Base-by-base conservation (phyloP, 2,113 vertebrate species). In the Addax nasomaculatus region DNA sequence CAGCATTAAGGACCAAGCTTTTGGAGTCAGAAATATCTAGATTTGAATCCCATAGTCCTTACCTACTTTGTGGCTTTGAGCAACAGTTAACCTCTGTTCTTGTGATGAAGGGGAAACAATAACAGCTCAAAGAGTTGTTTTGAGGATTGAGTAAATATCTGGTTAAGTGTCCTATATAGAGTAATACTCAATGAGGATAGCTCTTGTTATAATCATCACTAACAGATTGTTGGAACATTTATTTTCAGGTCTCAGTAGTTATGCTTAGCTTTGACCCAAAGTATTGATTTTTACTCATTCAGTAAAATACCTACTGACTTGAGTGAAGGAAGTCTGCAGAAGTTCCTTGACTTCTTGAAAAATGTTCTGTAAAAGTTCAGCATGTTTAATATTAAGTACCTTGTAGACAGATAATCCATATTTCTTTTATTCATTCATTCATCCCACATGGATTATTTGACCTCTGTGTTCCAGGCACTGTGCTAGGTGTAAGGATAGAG, bases 241-340 rank as follows among this genome's bases (percentile, higher is more conserved):
- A 92, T 89, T 93, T 95, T 97, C 39, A 94, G 25, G 67, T 92
- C 73, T 92, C 70, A 95, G 12, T 85, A 85, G n/a, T 95, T 96
- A 90, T 51, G 16, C 39, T 70, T 96, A 93, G 19, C 53, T 95
- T 70, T 84, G 64, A 88, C 53, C 57, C 62, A 5, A 94, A 94
- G 45, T 92, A 80, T 12, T 93, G 27, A 96, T 93, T 95, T 83
- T 96, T 93, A 25, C 79, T 83, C 43, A 86, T 93, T 97, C 30
- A 57, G 62, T 95, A 93, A 95, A 97, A 92, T 55, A 70, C 36
- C 60, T 85, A 0, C 27, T 25, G 49, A 57, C 36, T 93, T 86
- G 39, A 92, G 57, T 95, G 86, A 60, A 92, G n/a, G 36, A 87
- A 89, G 23, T 67, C 17, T 96, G 25, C 62, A 85, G 58, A 94